phyloP scores from a whole-genome alignment of 1,140 invertebrate species.

The Forficula auricularia region DNA sequence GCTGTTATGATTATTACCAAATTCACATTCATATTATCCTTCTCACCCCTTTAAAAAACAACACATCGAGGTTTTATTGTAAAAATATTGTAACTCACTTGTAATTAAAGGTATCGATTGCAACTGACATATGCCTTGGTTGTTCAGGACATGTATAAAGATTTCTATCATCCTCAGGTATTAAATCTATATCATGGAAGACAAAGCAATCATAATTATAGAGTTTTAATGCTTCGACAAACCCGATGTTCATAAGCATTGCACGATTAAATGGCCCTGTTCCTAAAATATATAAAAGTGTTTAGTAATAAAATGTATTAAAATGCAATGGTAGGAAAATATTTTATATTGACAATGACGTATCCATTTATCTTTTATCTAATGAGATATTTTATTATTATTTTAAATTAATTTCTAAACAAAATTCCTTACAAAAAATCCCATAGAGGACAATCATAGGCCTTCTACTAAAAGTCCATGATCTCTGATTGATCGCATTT shows the following conservation, averaged over 20 bases:
- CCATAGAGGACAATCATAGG: too few relatives aligned
- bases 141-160: conserved; percentile 78
- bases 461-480: too few relatives aligned
- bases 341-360: background rate
- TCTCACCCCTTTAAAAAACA: too few relatives aligned
- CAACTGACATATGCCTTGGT: conserved; percentile 87
- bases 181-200: conserved; percentile 88
- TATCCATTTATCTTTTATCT: too few relatives aligned
- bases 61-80: too few relatives aligned
- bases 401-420: too few relatives aligned
- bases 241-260: conserved; percentile 90
- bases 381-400: background rate
- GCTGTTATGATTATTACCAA: too few relatives aligned
- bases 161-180: conserved; percentile 84
- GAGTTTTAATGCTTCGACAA: conserved; percentile 61
- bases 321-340: conserved; percentile 1
- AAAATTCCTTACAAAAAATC: too few relatives aligned
- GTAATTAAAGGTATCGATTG: conserved; percentile 77
- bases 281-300: conserved; percentile 29
- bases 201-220: conserved; percentile 76
- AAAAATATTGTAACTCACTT: conserved; percentile 38
- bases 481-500: too few relatives aligned
- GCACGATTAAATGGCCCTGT: conserved; percentile 71
- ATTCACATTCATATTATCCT: too few relatives aligned
- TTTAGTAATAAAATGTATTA: conserved; percentile 7